These are phyloP conservation scores for Ptychoptera albimana DNA, from an alignment of 2,888 invertebrate genomes.

Conservation along the genomic window DNA sequence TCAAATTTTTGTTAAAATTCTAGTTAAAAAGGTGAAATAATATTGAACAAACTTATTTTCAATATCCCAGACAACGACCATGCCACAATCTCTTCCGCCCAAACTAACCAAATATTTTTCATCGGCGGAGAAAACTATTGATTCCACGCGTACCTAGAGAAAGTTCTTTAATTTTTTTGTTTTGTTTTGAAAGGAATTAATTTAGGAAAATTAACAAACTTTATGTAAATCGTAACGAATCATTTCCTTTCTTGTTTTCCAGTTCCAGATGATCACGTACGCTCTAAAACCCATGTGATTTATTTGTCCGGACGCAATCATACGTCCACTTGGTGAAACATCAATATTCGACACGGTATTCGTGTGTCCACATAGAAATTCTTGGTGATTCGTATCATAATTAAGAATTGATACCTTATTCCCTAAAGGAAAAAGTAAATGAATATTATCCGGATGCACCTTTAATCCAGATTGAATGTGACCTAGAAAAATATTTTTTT, in stretches of 20 bases:
- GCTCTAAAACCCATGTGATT: conserved; percentile 86
- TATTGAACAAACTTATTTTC: conserved; percentile 25
- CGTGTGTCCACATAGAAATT: conserved; percentile 63
- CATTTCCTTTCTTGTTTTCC: conserved; percentile 41
- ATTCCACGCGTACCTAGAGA: conserved; percentile 56
- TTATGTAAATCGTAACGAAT: conserved; percentile 71
- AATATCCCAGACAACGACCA: conserved; percentile 74
- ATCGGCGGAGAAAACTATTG: conserved; percentile 65
- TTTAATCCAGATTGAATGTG: conserved; percentile 40
- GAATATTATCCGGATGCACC: conserved; percentile 52
- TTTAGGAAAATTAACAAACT: conserved; percentile 24
- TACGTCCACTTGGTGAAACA: conserved; percentile 40
- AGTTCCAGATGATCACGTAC: conserved; percentile 77
- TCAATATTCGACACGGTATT: conserved; percentile 64
- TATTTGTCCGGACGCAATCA: conserved; percentile 76
- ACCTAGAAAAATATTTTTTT: conserved; percentile 12
- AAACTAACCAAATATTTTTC: conserved; percentile 69
- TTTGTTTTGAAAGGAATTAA: neutral
- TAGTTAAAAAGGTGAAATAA: neutral
- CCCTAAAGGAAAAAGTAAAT: conserved; percentile 62
- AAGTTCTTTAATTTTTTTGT: neutral
- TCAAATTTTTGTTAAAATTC: neutral
- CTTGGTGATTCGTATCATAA: conserved; percentile 51
- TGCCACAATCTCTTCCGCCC: conserved; percentile 82
- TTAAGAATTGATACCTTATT: conserved; percentile 59